Conservation (phyloP, 2,888 invertebrate genomes). For the Villa cingulata region DNA sequence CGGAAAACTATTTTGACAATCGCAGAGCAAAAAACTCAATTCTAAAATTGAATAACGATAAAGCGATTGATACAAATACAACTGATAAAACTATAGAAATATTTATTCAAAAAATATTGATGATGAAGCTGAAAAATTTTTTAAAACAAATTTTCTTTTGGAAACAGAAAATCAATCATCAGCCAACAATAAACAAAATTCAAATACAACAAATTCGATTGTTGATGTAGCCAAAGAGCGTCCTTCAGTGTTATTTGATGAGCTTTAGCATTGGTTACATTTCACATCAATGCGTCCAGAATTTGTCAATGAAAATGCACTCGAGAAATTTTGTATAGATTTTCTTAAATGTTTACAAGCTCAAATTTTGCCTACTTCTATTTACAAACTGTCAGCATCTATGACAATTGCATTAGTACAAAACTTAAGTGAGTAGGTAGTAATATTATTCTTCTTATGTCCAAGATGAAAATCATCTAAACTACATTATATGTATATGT, state of each 20-base stretch:
- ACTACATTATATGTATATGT: no score
- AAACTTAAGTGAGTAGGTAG: conserved; percentile 23
- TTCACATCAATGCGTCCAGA: conserved; percentile 23
- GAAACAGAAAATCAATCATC: not conserved
- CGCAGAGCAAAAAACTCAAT: conserved; percentile 9
- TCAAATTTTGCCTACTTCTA: conserved; percentile 21
- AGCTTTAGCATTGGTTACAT: conserved; percentile 29
- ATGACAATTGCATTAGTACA: conserved; percentile 25
- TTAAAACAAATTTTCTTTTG: conserved; percentile 11
- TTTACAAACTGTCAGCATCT: conserved; percentile 24
- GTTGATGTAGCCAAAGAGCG: conserved; percentile 14
- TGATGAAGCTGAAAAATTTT: conserved; percentile 19
- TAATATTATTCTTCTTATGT: no score
- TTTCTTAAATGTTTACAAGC: conserved; percentile 19
- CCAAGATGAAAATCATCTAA: no score
- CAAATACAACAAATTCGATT: conserved; percentile 15
- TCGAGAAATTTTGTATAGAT: conserved; percentile 17
- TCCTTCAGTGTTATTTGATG: conserved; percentile 24
- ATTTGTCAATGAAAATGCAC: conserved; percentile 16
- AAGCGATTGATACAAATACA: no score
- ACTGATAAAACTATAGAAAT: no score
- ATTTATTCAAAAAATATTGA: conserved; percentile 32
- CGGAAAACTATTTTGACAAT: conserved; percentile 41
- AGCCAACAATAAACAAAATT: not conserved
- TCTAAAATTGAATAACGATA: no score